Base-by-base conservation (phyloP, 2,113 vertebrate genomes). In the Suricata suricatta region DNA sequence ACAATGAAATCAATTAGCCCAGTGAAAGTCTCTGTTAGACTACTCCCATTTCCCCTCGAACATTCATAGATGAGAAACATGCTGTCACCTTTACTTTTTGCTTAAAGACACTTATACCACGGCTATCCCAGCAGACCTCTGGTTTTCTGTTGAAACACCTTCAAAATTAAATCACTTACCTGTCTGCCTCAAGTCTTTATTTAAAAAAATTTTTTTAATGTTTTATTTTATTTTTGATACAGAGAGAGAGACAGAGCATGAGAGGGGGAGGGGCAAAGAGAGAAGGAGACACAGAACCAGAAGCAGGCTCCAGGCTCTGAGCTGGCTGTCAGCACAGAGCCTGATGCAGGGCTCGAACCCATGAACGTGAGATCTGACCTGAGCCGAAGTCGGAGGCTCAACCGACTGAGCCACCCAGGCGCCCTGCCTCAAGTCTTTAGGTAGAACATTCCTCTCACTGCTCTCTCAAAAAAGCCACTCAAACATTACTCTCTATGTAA, bases 81-180 rank as follows among this genome's bases (percentile, higher is more conserved):
- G 64, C 52, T 57, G 21, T 94, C 29, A 57, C 15, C n/a, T 44
- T 76, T 35, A 54, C 82, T 29, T 95, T 93, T 90, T 87, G 63
- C 35, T 54, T 54, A 89, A 94, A 94, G 74, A 72, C 44, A 93
- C 31, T 93, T 94, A 50, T 3, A 88, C n/a, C 17, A 88, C 31
- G 23, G 35, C 52, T 93, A 66, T 80, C 77, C 89, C 13, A 82
- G 13, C 16, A 89, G 17, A 72, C 7, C 9, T 81, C 8, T 38
- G 41, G 31, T 19, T 88, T 81, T 96, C 60, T 90, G 54, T 82
- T 96, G 64, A 88, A 29, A 86, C 8, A 74, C 5, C 60, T 95
- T 96, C 77, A 90, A 95, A 95, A 95, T 93, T 79, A 97, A 96
- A 93, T 94, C 79, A 97, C n/a, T 80, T 71, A 96, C 50, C 68